These are phyloP conservation scores for Alethe castanea DNA, from an alignment of 2,113 vertebrate species.

Conservation along the genomic window DNA sequence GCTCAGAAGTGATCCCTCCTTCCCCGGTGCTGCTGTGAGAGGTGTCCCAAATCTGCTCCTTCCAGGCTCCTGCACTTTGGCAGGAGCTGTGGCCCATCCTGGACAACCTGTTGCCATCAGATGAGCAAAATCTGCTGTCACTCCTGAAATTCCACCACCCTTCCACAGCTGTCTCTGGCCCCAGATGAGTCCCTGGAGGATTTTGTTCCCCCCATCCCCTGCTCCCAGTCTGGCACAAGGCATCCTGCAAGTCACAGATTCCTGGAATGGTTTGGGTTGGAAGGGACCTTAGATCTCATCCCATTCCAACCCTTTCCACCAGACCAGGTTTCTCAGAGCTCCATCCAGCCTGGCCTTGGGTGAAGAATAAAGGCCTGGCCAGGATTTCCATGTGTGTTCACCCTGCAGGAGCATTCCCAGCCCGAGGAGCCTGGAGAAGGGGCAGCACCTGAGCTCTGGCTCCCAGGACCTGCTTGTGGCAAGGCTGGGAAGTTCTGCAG, in stretches of 20 bases:
- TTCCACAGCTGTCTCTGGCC: not conserved
- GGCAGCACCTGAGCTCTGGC: not conserved
- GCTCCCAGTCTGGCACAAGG: not conserved
- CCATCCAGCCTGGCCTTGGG: not conserved
- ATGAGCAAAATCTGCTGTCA: not conserved
- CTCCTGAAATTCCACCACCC: not conserved
- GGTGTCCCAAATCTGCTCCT: not conserved
- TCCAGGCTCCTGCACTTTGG: not conserved
- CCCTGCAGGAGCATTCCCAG: not conserved
- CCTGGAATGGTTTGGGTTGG: not conserved
- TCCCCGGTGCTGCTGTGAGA: accelerated
- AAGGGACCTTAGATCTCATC: not conserved
- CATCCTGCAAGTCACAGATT: not conserved
- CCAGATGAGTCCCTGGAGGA: not conserved
- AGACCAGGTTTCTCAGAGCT: not conserved
- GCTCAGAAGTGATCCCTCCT: not conserved
- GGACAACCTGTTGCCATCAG: not conserved
- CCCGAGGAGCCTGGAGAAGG: not conserved
- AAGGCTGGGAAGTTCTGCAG: slow-evolving; percentile 22
- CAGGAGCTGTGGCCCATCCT: not conserved
- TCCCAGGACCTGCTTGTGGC: not conserved
- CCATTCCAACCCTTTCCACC: not conserved
- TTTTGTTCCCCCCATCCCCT: not conserved
- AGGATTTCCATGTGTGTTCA: not conserved
- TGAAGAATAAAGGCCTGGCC: not conserved